Evolutionary conservation across 2,888 invertebrate species (phyloP).

Genomic region (Lampropteryx suffumata): DNA sequence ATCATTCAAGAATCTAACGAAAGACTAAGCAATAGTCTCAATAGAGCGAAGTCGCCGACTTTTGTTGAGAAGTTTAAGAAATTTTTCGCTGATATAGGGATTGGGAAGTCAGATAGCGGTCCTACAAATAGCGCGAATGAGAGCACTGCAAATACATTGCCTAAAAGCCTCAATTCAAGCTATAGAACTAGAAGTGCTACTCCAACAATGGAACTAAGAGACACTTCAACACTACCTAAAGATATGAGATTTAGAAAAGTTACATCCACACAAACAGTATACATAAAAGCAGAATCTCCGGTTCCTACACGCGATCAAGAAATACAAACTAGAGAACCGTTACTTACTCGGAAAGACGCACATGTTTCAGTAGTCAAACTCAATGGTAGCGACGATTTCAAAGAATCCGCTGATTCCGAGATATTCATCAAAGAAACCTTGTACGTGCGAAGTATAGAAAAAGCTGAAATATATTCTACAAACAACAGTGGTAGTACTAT

Average conservation of each 20-base stretch:
- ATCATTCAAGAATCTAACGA: slow-evolving; percentile 62
- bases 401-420: slow-evolving; percentile 49
- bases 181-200: slow-evolving; percentile 63
- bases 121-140: slow-evolving; percentile 34
- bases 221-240: slow-evolving; percentile 70
- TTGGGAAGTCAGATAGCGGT: slow-evolving; percentile 60
- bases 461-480: slow-evolving; percentile 62
- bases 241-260: slow-evolving; percentile 77
- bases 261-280: slow-evolving; percentile 70
- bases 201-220: slow-evolving; percentile 56
- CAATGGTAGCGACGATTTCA: slow-evolving; percentile 65
- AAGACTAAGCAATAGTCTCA: slow-evolving; percentile 63
- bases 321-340: slow-evolving; percentile 50
- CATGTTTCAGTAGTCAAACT: slow-evolving; percentile 71
- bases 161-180: slow-evolving; percentile 66
- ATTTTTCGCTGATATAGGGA: slow-evolving; percentile 71
- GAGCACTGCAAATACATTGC: slow-evolving; percentile 54
- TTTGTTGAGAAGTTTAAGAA: slow-evolving; percentile 77
- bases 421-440: slow-evolving; percentile 58
- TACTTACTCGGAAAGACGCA: slow-evolving; percentile 14
- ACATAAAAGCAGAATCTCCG: slow-evolving; percentile 67
- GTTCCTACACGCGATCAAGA: slow-evolving; percentile 44
- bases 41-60: slow-evolving; percentile 71
- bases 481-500: slow-evolving; percentile 75
- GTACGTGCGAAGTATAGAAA: slow-evolving; percentile 62